A percentile compares a stretch with the other conserved stretches of the same genome.
Evolutionary conservation across 2,888 invertebrate genomes (phyloP).

Genomic region (Drosophila silvestris): DNA sequence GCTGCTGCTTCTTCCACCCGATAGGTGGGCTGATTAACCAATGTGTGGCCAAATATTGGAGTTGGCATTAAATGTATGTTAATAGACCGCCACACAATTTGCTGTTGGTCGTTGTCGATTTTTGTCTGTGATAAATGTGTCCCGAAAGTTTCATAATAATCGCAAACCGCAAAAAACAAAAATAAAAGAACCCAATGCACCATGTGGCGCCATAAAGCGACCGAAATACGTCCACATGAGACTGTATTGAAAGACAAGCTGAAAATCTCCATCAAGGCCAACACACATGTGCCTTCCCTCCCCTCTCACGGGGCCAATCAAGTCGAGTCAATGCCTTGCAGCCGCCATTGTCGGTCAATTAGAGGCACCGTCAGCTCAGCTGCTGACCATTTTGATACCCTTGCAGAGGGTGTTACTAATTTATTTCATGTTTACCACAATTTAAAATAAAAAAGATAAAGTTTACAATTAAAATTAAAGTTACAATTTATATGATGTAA

Average conservation of each 20-base stretch:
- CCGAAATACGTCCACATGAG: slow-evolving; percentile 22
- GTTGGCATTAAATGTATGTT: slow-evolving; percentile 68
- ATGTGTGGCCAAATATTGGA: slow-evolving; percentile 60
- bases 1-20: neutral
- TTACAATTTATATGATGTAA: neutral
- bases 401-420: neutral
- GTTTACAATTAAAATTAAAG: neutral
- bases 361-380: slow-evolving; percentile 16
- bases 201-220: slow-evolving; percentile 32
- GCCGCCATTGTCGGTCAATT: slow-evolving; percentile 50
- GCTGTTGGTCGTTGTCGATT: slow-evolving; percentile 17
- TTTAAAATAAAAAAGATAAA: neutral
- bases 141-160: slow-evolving; percentile 44
- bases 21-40: slow-evolving; percentile 66
- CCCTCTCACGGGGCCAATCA: slow-evolving; percentile 41
- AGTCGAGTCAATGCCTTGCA: slow-evolving; percentile 21
- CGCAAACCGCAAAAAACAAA: neutral
- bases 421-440: neutral
- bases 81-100: slow-evolving; percentile 62
- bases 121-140: slow-evolving; percentile 42
- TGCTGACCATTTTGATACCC: neutral
- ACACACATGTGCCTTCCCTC: slow-evolving; percentile 1
- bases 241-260: slow-evolving; percentile 13
- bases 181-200: slow-evolving; percentile 21
- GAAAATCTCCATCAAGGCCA: slow-evolving; percentile 7